These are phyloP conservation scores for Sander lucioperca DNA, from an alignment of 2,113 vertebrate genomes.

Conservation along the genomic window DNA sequence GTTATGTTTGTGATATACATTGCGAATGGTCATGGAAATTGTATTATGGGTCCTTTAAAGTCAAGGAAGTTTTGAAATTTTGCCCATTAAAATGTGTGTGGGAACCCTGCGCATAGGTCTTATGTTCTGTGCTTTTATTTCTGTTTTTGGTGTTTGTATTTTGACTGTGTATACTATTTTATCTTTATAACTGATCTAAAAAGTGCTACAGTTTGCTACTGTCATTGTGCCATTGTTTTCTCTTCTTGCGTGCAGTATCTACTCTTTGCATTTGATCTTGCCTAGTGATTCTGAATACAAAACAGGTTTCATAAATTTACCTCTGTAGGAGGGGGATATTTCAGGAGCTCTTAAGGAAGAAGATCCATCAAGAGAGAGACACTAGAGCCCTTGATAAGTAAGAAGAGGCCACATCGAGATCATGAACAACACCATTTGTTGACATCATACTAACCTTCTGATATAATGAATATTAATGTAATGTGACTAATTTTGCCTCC, in stretches of 20 bases:
- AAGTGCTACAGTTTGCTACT: not conserved
- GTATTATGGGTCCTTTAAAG: too few species aligned
- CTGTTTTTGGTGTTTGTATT: too few species aligned
- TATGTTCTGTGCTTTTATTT: too few species aligned
- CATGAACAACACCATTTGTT: conserved; percentile 40
- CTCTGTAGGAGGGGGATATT: not conserved
- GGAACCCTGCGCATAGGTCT: too few species aligned
- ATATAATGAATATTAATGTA: conserved; percentile 37
- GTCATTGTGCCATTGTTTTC: not conserved
- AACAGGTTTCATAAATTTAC: not conserved
- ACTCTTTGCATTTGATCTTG: not conserved
- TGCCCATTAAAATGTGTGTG: too few species aligned
- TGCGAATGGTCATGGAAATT: too few species aligned
- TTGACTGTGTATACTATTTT: too few species aligned
- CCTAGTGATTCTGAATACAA: not conserved
- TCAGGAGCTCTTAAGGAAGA: not conserved
- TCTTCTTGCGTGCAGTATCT: not conserved
- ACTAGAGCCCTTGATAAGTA: conserved; percentile 40
- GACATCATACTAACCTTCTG: conserved; percentile 26
- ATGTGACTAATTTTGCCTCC: conserved; percentile 1
- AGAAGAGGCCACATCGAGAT: conserved; percentile 22
- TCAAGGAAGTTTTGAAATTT: too few species aligned
- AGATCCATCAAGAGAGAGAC: conserved; percentile 28
- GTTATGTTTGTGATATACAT: too few species aligned
- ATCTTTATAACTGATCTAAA: too few species aligned